Percentiles rank a stretch among this genome's conserved stretches.
Evolutionary conservation across 2,113 vertebrate genomes (phyloP).

Genomic region (Egretta garzetta): DNA sequence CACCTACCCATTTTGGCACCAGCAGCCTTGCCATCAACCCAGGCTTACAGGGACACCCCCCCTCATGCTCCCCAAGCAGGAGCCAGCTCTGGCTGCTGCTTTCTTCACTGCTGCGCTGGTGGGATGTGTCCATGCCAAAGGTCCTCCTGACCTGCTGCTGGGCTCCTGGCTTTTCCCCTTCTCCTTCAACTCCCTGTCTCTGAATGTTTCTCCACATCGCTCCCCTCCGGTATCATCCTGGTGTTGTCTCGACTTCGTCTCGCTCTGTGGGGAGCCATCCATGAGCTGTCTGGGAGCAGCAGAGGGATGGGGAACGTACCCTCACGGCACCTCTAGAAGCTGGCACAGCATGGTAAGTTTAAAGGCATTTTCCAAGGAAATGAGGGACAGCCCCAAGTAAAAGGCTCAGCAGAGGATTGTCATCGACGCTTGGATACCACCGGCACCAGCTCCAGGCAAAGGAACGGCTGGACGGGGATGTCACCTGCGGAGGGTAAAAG

Average conservation of each 20-base stretch:
- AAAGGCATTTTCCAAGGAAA: background rate
- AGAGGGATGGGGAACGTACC: background rate
- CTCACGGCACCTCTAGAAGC: background rate
- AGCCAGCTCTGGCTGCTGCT: background rate
- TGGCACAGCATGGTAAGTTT: background rate
- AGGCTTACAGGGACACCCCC: background rate
- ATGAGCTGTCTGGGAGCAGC: background rate
- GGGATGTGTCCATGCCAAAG: background rate
- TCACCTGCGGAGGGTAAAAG: background rate
- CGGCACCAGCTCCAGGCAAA: background rate
- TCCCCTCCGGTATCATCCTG: background rate
- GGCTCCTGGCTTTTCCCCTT: background rate
- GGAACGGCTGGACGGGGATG: background rate
- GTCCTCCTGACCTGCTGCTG: background rate
- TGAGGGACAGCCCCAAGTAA: background rate
- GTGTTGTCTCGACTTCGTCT: background rate
- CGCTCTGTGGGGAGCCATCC: background rate
- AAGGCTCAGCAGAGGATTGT: background rate
- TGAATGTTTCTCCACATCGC: rapidly evolving
- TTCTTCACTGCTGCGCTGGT: background rate
- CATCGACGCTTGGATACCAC: background rate
- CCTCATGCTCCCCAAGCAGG: too few species aligned
- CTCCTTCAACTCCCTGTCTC: background rate
- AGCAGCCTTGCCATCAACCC: background rate
- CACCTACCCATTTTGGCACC: background rate